These are phyloP conservation scores for Drosophila mauritiana DNA, from an alignment of 1,140 invertebrate genomes.

Conservation along the genomic window DNA sequence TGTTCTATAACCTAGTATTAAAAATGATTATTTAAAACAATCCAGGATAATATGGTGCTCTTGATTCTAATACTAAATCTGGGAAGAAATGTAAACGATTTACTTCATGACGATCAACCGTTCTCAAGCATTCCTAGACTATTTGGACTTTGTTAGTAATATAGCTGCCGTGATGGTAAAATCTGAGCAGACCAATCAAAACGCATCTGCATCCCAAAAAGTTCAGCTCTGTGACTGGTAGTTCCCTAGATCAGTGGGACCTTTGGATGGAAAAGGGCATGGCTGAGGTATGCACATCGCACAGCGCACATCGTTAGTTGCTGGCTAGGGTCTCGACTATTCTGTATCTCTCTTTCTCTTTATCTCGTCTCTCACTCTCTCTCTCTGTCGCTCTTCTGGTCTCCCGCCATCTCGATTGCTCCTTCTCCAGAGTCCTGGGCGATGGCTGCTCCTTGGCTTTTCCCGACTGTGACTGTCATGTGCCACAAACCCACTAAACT, in stretches of 20 bases:
- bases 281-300: slow-evolving; percentile 29
- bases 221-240: background rate
- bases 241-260: slow-evolving; percentile 15
- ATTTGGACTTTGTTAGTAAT: too few species aligned
- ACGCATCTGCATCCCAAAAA: slow-evolving; percentile 9
- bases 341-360: background rate
- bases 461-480: slow-evolving; percentile 80
- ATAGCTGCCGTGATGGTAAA: background rate
- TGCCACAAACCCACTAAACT: slow-evolving; percentile 83
- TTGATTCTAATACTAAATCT: too few species aligned
- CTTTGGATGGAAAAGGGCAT: background rate
- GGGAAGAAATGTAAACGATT: too few species aligned
- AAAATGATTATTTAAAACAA: too few species aligned
- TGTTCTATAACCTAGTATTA: background rate
- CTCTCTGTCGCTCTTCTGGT: background rate
- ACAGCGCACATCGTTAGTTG: slow-evolving; percentile 49
- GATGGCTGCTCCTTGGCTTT: slow-evolving; percentile 51
- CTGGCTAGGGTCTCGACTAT: slow-evolving; percentile 9
- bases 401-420: slow-evolving; percentile 17
- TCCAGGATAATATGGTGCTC: too few species aligned
- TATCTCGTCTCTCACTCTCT: too few species aligned
- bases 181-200: background rate
- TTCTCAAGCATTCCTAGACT: too few species aligned
- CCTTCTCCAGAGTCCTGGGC: slow-evolving; percentile 42
- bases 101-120: too few species aligned